Evolutionary conservation across 2,888 invertebrate species (phyloP), one percentile per base, ranked within the genome.

Genomic region (Uloborus plumipes): DNA sequence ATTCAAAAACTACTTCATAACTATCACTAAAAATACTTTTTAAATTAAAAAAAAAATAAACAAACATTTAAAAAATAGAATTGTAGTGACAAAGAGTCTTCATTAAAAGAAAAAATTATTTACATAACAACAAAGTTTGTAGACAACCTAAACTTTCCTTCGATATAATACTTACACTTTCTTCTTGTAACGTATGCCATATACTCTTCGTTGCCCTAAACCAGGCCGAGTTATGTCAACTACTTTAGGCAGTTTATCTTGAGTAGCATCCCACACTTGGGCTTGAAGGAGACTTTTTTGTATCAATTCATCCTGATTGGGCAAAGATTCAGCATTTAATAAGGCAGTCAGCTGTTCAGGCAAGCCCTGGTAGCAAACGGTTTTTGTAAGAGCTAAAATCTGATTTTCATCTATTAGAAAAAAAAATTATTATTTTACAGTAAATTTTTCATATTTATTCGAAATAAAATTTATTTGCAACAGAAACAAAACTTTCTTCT

Each of bases 311-410:
- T 87, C 87, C 73, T 87, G 85, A 69, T 87, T 81, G 7, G 84
- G 78, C 18, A 86, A 66, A 15, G 71, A 65, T 14, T 83, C 83
- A 26, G 80, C 64, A 55, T 84, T 72, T 26, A 83, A 85, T 20
- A 85, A 61, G 39, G 86, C 83, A 14, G 84, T 22, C 13, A 87
- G 53, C 39, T 62, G 15, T 13, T 81, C 75, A 14, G 90, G 90
- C 31, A 89, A 85, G 18, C 88, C 88, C 51, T 87, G 67, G 78
- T 89, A 87, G 31, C 84, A 84, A 70, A 89, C 87, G 20, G 94
- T 92, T 88, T 96, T 96, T 3, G 94, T 94, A 9, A 97, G 89
- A n/a, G 93, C 90, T 89, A 94, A 93, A 0, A 95, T 95, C 90
- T 97, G 96, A 1, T 91, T 88, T 71, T 94, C 87, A 15, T 95